A percentile compares a stretch with the other conserved stretches of the same genome.
Evolutionary conservation across 2,113 vertebrate genomes (phyloP).

Genomic region (Limanda limanda): DNA sequence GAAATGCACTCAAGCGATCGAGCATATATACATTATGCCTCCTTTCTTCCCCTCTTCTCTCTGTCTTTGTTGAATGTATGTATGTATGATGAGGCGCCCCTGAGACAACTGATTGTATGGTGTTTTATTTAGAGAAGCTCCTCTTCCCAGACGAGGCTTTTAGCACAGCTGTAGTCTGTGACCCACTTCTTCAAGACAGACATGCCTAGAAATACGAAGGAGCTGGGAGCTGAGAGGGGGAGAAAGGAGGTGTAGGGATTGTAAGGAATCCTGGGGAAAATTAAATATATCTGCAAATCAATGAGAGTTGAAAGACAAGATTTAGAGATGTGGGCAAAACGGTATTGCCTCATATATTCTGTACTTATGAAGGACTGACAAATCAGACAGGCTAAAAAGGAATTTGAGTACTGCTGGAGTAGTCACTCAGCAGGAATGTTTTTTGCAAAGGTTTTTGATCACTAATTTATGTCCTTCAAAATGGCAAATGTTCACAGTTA

Average conservation of each 20-base stretch:
- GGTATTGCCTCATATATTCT: background rate
- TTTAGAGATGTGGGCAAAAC: background rate
- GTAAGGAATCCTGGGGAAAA: background rate
- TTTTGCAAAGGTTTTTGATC: background rate
- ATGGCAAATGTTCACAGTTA: background rate
- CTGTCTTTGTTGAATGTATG: constrained; percentile 45
- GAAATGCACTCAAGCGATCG: constrained; percentile 32
- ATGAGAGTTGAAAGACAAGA: background rate
- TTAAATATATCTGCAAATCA: constrained; percentile 12
- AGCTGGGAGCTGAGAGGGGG: constrained; percentile 12
- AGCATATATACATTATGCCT: constrained; percentile 24
- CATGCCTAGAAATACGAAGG: constrained; percentile 32
- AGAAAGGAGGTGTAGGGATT: constrained; percentile 11
- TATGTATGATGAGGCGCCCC: constrained; percentile 47
- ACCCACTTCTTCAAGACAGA: constrained; percentile 76
- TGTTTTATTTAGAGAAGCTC: constrained; percentile 78
- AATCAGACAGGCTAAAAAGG: too few relatives aligned
- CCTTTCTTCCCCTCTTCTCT: constrained; percentile 16
- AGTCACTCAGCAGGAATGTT: background rate
- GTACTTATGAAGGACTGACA: background rate
- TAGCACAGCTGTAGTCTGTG: constrained; percentile 74
- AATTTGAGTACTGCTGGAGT: too few relatives aligned
- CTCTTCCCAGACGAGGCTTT: constrained; percentile 62
- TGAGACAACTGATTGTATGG: constrained; percentile 38
- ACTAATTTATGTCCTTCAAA: background rate